Conservation (phyloP, 2,888 invertebrate species). For the Clunio marinus region DNA sequence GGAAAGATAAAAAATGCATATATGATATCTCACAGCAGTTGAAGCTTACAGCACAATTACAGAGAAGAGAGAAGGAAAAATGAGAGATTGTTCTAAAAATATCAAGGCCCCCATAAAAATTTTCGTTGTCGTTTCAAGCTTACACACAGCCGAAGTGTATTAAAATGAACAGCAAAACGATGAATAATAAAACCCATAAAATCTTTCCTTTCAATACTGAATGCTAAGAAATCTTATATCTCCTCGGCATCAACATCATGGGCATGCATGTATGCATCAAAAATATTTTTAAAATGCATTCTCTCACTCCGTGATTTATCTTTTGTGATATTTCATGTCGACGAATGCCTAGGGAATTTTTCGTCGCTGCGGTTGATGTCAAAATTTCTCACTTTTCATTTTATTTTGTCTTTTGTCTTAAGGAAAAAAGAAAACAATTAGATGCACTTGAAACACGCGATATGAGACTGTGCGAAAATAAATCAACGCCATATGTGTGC, state of each 20-base stretch:
- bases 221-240: slow-evolving; percentile 17
- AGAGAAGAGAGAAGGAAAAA: slow-evolving; percentile 26
- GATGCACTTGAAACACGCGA: slow-evolving; percentile 10
- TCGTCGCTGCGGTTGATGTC: slow-evolving; percentile 17
- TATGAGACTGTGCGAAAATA: slow-evolving; percentile 5
- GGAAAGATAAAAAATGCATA: slow-evolving; percentile 35
- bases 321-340: not conserved
- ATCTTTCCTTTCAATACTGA: not conserved
- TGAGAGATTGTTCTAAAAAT: slow-evolving; percentile 33
- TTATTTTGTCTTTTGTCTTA: not conserved
- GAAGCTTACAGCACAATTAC: slow-evolving; percentile 27
- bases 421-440: not conserved
- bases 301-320: slow-evolving; percentile 28
- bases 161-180: not conserved
- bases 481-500: slow-evolving; percentile 9
- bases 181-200: slow-evolving; percentile 23
- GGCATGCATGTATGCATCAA: not conserved
- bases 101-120: slow-evolving; percentile 34
- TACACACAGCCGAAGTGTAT: not conserved
- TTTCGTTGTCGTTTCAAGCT: slow-evolving; percentile 1
- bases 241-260: not conserved
- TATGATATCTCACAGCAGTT: slow-evolving; percentile 35
- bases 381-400: not conserved
- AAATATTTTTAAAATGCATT: slow-evolving; percentile 29
- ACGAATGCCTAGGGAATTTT: not conserved